phyloP scores from a whole-genome alignment of 2,888 invertebrate genomes.

The Eilema depressum region DNA sequence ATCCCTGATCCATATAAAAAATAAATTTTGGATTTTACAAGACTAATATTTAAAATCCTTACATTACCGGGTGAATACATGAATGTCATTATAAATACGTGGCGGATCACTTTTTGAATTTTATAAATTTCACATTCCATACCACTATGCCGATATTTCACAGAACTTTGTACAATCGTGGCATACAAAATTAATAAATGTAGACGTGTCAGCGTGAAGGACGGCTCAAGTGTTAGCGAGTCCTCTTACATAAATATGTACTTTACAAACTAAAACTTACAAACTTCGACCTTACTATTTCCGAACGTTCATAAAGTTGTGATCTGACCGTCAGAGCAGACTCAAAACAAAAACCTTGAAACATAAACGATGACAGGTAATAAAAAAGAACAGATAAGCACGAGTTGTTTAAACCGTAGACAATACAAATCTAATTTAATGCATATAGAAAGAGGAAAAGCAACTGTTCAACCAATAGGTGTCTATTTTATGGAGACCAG shows the following conservation, averaged over 20 bases:
- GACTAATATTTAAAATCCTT: constrained; percentile 52
- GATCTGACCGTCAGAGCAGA: constrained; percentile 33
- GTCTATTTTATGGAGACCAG: background rate
- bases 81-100: constrained; percentile 41
- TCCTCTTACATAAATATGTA: constrained; percentile 50
- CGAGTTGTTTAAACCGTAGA: constrained; percentile 20
- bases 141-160: constrained; percentile 39
- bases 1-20: constrained; percentile 60
- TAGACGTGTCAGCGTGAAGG: constrained; percentile 28
- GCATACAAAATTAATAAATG: constrained; percentile 36
- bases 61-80: constrained; percentile 52
- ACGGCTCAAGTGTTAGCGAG: constrained; percentile 49
- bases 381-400: constrained; percentile 26
- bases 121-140: constrained; percentile 33
- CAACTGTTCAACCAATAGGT: background rate
- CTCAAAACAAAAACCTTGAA: constrained; percentile 26
- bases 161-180: constrained; percentile 52
- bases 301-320: constrained; percentile 35
- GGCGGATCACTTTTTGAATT: constrained; percentile 46
- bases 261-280: constrained; percentile 42
- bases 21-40: constrained; percentile 66
- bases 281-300: constrained; percentile 20
- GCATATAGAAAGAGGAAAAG: background rate
- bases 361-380: constrained; percentile 30
- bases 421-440: background rate